These are phyloP conservation scores for Meliscaeva auricollis DNA, from an alignment of 2,888 invertebrate genomes.

Conservation along the genomic window DNA sequence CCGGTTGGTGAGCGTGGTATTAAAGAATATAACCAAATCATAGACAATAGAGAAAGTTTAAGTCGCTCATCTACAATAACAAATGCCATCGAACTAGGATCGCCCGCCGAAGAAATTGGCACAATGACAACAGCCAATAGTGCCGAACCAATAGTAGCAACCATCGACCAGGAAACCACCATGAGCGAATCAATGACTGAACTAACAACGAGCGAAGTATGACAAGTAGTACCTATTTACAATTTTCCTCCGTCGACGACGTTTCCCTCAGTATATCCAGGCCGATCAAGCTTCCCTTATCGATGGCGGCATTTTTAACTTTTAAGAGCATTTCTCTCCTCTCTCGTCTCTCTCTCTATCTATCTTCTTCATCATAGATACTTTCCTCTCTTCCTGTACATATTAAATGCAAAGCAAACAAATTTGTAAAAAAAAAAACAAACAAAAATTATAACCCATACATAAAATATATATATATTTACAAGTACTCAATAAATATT, in stretches of 20 bases:
- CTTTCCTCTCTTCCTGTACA: slow-evolving; percentile 18
- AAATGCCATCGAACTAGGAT: slow-evolving; percentile 57
- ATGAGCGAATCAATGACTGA: slow-evolving; percentile 76
- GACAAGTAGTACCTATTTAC: slow-evolving; percentile 50
- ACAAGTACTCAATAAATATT: slow-evolving; percentile 48
- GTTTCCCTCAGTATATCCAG: slow-evolving; percentile 15
- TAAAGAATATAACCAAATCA: slow-evolving; percentile 84
- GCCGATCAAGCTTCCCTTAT: slow-evolving; percentile 36
- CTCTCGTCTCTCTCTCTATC: not conserved
- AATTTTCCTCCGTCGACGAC: slow-evolving; percentile 32
- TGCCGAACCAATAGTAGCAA: slow-evolving; percentile 56
- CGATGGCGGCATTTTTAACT: slow-evolving; percentile 53
- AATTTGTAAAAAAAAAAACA: slow-evolving; percentile 38
- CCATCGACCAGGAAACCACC: slow-evolving; percentile 69
- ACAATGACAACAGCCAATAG: slow-evolving; percentile 47
- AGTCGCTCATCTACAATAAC: slow-evolving; percentile 69
- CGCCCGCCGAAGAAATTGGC: slow-evolving; percentile 37
- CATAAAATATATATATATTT: slow-evolving; percentile 61
- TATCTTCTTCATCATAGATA: slow-evolving; percentile 22
- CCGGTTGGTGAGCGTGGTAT: slow-evolving; percentile 96
- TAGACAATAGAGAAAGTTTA: slow-evolving; percentile 79
- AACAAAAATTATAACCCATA: not conserved
- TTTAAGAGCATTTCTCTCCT: slow-evolving; percentile 34
- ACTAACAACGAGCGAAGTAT: slow-evolving; percentile 66
- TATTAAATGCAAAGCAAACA: slow-evolving; percentile 46